These are phyloP conservation scores for Drosophila quinaria DNA, from an alignment of 2,888 invertebrate species.

Conservation along the genomic window DNA sequence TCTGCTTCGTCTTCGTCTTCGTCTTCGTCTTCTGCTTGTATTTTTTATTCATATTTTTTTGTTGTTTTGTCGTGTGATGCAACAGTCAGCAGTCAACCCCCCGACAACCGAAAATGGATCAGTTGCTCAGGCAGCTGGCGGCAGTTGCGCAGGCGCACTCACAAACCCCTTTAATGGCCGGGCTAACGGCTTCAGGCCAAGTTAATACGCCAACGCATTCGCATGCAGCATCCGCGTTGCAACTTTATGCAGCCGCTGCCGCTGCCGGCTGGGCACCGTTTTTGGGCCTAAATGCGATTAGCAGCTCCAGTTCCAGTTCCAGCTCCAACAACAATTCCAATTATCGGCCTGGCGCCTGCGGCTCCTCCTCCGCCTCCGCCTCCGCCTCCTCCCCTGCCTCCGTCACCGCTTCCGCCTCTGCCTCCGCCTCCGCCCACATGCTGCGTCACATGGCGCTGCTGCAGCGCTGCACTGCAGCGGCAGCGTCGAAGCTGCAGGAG, in stretches of 20 bases:
- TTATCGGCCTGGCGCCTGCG: conserved; percentile 33
- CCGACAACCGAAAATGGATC: conserved; percentile 65
- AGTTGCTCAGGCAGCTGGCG: conserved; percentile 88
- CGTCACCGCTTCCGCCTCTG: neutral
- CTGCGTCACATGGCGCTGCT: conserved; percentile 68
- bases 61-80: conserved; percentile 30
- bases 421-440: conserved; percentile 53
- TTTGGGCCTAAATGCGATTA: conserved; percentile 84
- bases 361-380: conserved; percentile 11
- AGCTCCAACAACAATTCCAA: conserved; percentile 4
- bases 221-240: conserved; percentile 87
- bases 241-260: conserved; percentile 90
- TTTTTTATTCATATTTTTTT: conserved; percentile 7
- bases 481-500: conserved; percentile 28
- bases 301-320: conserved; percentile 9
- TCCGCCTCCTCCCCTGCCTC: conserved; percentile 43
- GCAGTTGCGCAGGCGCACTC: conserved; percentile 69
- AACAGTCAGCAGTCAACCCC: conserved; percentile 25
- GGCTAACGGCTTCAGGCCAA: neutral
- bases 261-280: conserved; percentile 89
- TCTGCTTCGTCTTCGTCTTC: neutral
- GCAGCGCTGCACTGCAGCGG: conserved; percentile 59
- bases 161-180: conserved; percentile 81
- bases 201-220: neutral
- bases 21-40: neutral